Base-by-base conservation (phyloP, 2,113 vertebrate species). In the Martes martes region DNA sequence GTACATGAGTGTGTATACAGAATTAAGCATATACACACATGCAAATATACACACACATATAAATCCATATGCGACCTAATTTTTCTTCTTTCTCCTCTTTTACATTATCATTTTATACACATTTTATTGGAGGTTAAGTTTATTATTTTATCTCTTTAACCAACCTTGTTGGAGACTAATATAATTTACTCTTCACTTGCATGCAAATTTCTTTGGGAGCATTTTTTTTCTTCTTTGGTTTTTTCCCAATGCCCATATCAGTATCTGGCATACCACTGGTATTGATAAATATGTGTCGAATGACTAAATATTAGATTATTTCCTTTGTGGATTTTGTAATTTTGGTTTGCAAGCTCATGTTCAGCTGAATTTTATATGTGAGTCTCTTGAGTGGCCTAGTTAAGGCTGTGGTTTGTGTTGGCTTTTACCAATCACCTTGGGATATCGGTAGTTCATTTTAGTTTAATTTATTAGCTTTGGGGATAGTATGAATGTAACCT, bases 41-140 rank as follows among this genome's bases (percentile, higher is more conserved):
- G 7, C 16, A 18, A 2, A 13, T 31, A 1, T 28, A 23, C 31
- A 55, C 2, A 69, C 16, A 36, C 19, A 33, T 14, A 33, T 1
- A 13, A 1, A 2, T 11, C 45, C 14, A 36, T 11, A 45, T 4
- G 6, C 1, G n/a, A 45, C 33, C 0, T 21, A 21, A 42, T 45
- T 31, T 63, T 73, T 90, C 31, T 67, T 59, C 9, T 71, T 42
- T 89, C 6, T 47, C 15, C 11, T 1, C 21, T 67, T 87, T 69
- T 36, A 82, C 23, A 0, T 47, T 42, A 71, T 57, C 33, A 74
- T 82, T 42, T 45, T 31, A 52, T 80, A 36, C 2, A 45, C 13
- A 73, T 74, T 42, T 81, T 65, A 9, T 11, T 61, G 21, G 0
- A 80, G 6, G 1, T 50, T 18, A 52, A 11, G 1, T 89, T 88